Evolutionary conservation across 2,888 invertebrate genomes (phyloP).

Genomic region (Oithona nana): DNA sequence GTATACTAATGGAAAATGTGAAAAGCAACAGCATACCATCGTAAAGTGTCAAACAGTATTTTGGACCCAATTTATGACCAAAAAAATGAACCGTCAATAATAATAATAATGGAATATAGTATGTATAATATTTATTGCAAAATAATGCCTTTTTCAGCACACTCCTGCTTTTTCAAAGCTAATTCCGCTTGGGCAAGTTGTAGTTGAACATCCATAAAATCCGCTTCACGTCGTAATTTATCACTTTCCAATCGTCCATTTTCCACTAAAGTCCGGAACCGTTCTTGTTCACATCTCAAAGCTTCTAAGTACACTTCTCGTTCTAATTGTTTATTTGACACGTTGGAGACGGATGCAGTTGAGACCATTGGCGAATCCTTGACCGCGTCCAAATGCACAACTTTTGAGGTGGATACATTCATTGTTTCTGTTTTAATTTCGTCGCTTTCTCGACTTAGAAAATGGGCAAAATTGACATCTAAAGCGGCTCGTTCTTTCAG

Average conservation of each 20-base stretch:
- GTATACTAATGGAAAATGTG: too few relatives aligned
- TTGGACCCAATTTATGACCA: too few relatives aligned
- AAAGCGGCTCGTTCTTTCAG: not conserved
- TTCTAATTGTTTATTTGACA: not conserved
- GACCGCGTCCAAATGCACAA: too few relatives aligned
- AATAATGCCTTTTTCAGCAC: not conserved
- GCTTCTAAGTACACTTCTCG: not conserved
- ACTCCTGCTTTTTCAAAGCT: not conserved
- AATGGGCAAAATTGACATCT: not conserved
- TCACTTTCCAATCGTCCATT: not conserved
- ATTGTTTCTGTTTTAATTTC: not conserved
- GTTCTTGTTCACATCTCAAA: not conserved
- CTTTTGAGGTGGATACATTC: not conserved
- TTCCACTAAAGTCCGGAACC: not conserved
- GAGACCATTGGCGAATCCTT: too few relatives aligned
- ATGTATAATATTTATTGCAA: not conserved
- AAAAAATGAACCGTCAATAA: too few relatives aligned
- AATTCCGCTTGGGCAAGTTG: not conserved
- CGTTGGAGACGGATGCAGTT: too few relatives aligned
- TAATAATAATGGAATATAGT: too few relatives aligned
- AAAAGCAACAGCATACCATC: too few relatives aligned
- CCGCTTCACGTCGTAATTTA: not conserved
- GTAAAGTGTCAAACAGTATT: too few relatives aligned
- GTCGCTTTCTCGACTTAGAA: not conserved
- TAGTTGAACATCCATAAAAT: not conserved